Evolutionary conservation across 2,888 invertebrate genomes (phyloP), one percentile per base, ranked within the genome.

Genomic region (Allolobophora icterica): DNA sequence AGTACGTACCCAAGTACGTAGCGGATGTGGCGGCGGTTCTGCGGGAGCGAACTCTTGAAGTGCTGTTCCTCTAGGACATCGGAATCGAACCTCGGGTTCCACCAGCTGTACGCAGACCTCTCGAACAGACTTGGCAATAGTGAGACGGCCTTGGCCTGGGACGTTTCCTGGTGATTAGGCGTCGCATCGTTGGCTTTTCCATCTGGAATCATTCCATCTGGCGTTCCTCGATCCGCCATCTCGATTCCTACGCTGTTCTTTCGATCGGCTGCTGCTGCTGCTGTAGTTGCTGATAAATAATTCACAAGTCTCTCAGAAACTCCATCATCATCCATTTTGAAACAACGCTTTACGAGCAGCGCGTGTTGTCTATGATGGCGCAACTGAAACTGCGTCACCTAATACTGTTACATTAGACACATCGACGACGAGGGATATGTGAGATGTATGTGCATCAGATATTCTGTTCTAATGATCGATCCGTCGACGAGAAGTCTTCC

Each of bases 61-160:
- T 97, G 98, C 96, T 98, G 98, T 93, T 97, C 97, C 96, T 99
- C 99, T 91, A 99, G 96, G 93, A 98, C 97, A 94, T 97, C 97
- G 11, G 98, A 98, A 96, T 99, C 98, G 96, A 99, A 99, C n/a
- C 89, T 34, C 33, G 98, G 99, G 96, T 98, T 97, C 97, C 98
- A 98, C 98, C 98, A 98, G 89, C 91, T 92, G 33, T 87, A 89
- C 5, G 93, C 90, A n/a, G 92, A 90, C 24, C 93, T 90, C 84
- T 93, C 93, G 84, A 93, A 93, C 87, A 93, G 38, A 87, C 87
- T 34, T 17, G 87, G 87, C 87, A 34, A n/a, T 35, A 19, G 35
- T 24, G 87, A 34, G 34, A 21, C 97, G n/a, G 98, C 99, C 96
- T 98, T 97, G 97, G 98, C 98, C 98, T 98, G 98, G 89, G 89